Percentiles rank a stretch among this genome's conserved stretches.
phyloP scores from a whole-genome alignment of 2,113 vertebrate species.

The Psittacara wagleri region DNA sequence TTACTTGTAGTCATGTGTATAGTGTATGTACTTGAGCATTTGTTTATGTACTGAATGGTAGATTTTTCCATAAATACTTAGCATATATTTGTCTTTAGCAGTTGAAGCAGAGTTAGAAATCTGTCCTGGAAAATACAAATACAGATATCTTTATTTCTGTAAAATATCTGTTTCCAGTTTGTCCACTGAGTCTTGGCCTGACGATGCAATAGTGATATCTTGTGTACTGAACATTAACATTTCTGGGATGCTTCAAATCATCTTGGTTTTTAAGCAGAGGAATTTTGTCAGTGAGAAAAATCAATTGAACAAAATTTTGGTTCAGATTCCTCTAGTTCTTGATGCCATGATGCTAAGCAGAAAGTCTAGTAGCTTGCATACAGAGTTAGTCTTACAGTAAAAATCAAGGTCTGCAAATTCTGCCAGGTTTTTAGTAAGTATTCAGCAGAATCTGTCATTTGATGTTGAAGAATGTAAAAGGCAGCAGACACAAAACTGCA shows the following conservation, averaged over 20 bases:
- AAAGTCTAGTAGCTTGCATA: neutral
- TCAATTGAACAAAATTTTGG: neutral
- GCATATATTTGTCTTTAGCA: neutral
- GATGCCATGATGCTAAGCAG: neutral
- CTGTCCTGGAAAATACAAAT: neutral
- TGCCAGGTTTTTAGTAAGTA: neutral
- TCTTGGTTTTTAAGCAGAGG: neutral
- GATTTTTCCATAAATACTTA: neutral
- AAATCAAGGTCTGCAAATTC: neutral
- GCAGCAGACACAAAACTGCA: neutral
- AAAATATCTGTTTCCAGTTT: neutral
- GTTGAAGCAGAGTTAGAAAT: neutral
- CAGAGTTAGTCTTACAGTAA: neutral
- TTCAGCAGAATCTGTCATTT: conserved; percentile 6
- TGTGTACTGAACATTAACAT: neutral
- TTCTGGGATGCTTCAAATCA: neutral
- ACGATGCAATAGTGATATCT: neutral
- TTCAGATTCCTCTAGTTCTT: neutral
- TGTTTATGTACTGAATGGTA: neutral
- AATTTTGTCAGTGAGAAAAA: conserved; percentile 15
- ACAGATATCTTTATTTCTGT: neutral
- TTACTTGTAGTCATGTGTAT: neutral
- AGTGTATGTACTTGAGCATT: neutral
- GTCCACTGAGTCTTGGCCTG: neutral
- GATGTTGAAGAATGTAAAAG: neutral